Conservation (phyloP, 2,888 invertebrate species). For the Sesamia inferens region DNA sequence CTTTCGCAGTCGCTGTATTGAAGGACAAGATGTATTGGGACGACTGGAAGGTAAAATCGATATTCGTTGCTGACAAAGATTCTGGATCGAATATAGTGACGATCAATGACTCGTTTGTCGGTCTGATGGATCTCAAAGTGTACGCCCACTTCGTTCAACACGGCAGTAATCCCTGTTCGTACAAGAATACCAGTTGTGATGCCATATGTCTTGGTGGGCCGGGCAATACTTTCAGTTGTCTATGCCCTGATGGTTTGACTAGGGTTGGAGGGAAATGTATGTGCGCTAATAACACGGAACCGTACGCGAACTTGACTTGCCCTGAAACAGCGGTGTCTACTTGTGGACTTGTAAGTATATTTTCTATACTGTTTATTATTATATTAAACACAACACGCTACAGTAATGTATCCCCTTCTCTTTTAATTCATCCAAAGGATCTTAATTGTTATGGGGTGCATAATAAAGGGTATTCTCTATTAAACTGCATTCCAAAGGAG, state of each 20-base stretch:
- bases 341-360: constrained; percentile 87
- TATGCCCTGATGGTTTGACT: constrained; percentile 95
- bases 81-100: constrained; percentile 91
- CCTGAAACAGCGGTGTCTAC: constrained; percentile 89
- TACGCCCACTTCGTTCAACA: constrained; percentile 94
- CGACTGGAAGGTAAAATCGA: constrained; percentile 95
- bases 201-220: constrained; percentile 95
- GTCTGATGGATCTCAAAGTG: constrained; percentile 95
- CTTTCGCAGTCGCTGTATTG: constrained; percentile 95
- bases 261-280: constrained; percentile 91
- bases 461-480: neutral
- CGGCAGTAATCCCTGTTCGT: constrained; percentile 93
- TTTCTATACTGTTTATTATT: neutral
- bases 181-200: constrained; percentile 91
- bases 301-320: constrained; percentile 92
- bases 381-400: neutral
- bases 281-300: constrained; percentile 93
- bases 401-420: neutral
- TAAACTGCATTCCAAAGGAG: neutral
- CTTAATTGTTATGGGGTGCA: no score
- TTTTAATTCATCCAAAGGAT: neutral
- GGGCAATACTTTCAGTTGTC: constrained; percentile 91
- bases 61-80: constrained; percentile 95
- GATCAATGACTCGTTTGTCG: constrained; percentile 91
- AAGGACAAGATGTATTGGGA: constrained; percentile 97